phyloP scores from a whole-genome alignment of 2,113 vertebrate species.

The Theristicus caerulescens region DNA sequence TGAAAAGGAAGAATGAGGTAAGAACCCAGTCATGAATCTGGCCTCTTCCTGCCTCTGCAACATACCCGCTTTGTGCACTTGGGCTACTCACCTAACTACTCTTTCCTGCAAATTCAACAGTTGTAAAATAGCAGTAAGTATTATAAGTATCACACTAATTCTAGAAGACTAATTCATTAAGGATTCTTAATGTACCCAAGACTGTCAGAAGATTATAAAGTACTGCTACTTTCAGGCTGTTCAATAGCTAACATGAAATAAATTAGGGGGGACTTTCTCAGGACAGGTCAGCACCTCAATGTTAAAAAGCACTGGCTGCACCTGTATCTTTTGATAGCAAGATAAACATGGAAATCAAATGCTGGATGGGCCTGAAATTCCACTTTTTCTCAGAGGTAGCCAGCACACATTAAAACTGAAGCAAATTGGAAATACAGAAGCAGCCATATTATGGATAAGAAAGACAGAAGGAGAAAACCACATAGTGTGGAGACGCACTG shows the following conservation, averaged over 20 bases:
- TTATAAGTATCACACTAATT: neutral
- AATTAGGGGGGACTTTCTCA: neutral
- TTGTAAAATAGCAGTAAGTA: neutral
- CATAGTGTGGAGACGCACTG: fast-evolving
- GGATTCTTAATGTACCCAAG: neutral
- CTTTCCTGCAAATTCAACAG: neutral
- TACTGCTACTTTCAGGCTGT: neutral
- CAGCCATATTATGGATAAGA: neutral
- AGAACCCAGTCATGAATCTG: neutral
- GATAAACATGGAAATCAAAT: neutral
- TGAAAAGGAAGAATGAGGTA: constrained; percentile 41
- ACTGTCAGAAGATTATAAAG: neutral
- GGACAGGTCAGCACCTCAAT: neutral
- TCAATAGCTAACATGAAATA: neutral
- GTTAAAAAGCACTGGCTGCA: neutral
- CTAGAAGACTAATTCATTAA: neutral
- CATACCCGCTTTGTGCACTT: neutral
- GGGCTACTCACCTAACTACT: neutral
- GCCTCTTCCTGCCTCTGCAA: neutral
- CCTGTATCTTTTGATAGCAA: neutral
- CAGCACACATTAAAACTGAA: neutral
- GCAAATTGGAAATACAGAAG: neutral
- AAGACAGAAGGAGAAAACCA: neutral
- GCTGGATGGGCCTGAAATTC: neutral
- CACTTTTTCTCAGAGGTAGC: neutral